Evolutionary conservation across 2,888 invertebrate species (phyloP).

Genomic region (Rosalia funebris): DNA sequence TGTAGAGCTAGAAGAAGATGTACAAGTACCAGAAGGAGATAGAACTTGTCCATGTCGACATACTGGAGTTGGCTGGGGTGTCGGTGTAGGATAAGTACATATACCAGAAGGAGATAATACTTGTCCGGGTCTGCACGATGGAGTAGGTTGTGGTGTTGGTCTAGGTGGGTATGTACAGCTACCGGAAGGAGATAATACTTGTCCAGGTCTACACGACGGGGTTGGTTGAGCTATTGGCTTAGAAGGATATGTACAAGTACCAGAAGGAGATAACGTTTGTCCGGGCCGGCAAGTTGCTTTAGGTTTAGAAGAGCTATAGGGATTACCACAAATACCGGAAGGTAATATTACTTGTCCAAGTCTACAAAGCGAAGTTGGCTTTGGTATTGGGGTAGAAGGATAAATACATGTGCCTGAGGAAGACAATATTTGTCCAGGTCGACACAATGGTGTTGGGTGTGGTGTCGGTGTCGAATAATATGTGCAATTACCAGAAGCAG

Average conservation of each 20-base stretch:
- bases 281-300: slow-evolving; percentile 61
- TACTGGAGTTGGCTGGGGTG: slow-evolving; percentile 49
- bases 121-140: slow-evolving; percentile 4
- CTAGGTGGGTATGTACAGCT: slow-evolving; percentile 9
- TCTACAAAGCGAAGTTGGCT: slow-evolving; percentile 23
- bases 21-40: slow-evolving; percentile 19
- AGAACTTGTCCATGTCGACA: slow-evolving; percentile 57
- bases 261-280: slow-evolving; percentile 42
- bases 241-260: slow-evolving; percentile 21
- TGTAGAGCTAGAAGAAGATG: slow-evolving; percentile 22
- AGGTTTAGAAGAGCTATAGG: slow-evolving; percentile 41
- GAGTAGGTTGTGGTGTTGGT: slow-evolving; percentile 4
- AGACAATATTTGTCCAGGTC: slow-evolving; percentile 32
- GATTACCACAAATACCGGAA: slow-evolving; percentile 56
- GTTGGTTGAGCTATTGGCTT: slow-evolving; percentile 15
- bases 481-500: slow-evolving; percentile 25
- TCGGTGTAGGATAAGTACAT: slow-evolving; percentile 4
- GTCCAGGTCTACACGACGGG: slow-evolving; percentile 42
- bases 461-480: slow-evolving; percentile 1
- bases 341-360: slow-evolving; percentile 37
- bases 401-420: slow-evolving; percentile 31
- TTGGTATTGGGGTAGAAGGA: slow-evolving; percentile 4
- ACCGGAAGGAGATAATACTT: slow-evolving; percentile 19
- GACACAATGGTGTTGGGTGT: slow-evolving; percentile 28
- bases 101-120: not conserved